Base-by-base conservation (phyloP, 2,888 invertebrate species). In the Drosophila paranaensis region DNA sequence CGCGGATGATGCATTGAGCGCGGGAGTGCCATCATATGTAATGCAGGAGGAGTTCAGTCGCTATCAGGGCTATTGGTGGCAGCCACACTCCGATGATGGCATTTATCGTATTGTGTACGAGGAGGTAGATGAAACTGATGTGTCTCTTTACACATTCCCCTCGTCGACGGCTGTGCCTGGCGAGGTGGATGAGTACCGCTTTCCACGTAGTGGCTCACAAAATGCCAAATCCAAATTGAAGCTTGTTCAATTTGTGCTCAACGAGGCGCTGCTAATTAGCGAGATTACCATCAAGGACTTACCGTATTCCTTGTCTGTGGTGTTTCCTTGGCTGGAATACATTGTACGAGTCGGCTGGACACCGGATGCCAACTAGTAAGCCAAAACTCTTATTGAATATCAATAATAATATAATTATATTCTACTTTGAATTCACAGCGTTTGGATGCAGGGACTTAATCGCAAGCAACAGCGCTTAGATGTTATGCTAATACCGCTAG, bases 51-150 rank as follows among this genome's bases (percentile, higher is more conserved):
- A 99, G 93, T 99, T 99, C 93, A 97, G 97, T 77, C 94, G 98
- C 40, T 99, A 98, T 92, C 97, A 97, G 66, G 99, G 99, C 0
- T 98, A 97, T 93, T 99, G 99, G 99, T 99, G 99, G 99, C 97
- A 98, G 90, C 97, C 98, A 0, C 94, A 94, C 77, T 94, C 95
- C 53, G 93, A 94, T 74, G 96, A 96, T 91, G 96, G 95, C 71
- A 93, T 96, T 42, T 97, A 95, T 93, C 94, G 97, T 90, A 96
- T 97, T 93, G 95, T 96, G 10, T 97, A 97, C 81, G 97, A 97
- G 91, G 97, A 97, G 90, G 96, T 97, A 0, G 97, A 97, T 81
- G 97, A 97, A 92, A 96, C 96, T 51, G 96, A 97, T 77, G 99
- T 99, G 27, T 97, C 97, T 90, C 95, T 98, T 71, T 96, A 97